phyloP scores from a whole-genome alignment of 2,888 invertebrate species.

The Auanema sp. region DNA sequence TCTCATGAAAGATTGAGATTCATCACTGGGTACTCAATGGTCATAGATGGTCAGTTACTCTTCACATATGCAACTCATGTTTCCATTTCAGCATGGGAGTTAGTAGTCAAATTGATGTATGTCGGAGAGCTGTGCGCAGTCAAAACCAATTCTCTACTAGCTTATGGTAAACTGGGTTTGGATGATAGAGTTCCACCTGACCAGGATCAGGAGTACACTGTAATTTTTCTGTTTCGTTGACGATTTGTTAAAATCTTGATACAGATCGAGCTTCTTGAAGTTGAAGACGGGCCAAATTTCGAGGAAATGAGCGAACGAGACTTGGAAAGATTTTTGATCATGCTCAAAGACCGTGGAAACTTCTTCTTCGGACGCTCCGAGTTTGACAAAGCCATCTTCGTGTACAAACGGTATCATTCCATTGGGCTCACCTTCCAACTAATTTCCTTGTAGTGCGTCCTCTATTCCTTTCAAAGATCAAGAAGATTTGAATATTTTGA shows the following conservation, averaged over 20 bases:
- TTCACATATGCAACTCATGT: too few relatives aligned
- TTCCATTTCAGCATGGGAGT: conserved; percentile 34
- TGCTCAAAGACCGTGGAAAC: conserved; percentile 33
- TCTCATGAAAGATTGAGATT: conserved; percentile 20
- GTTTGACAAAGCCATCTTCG: conserved; percentile 40
- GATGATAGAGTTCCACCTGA: conserved; percentile 17
- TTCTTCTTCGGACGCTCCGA: conserved; percentile 27
- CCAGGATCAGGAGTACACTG: conserved; percentile 33
- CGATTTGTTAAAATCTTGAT: too few relatives aligned
- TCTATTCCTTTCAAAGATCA: conserved; percentile 6
- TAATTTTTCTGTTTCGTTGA: conserved; percentile 2
- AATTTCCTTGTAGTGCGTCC: too few relatives aligned
- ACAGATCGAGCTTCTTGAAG: conserved; percentile 28
- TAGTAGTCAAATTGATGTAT: conserved; percentile 30
- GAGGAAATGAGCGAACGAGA: conserved; percentile 21
- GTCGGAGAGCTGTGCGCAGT: conserved; percentile 29
- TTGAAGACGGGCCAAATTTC: conserved; percentile 21
- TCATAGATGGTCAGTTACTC: conserved; percentile 30
- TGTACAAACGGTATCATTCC: conserved; percentile 27
- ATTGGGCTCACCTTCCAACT: neutral
- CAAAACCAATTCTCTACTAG: conserved; percentile 22
- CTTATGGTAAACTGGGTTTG: conserved; percentile 27
- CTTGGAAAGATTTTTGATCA: conserved; percentile 21
- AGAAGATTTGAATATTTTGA: conserved; percentile 20
- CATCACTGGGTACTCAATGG: conserved; percentile 31